These are phyloP conservation scores for Laticauda laticaudata DNA, from an alignment of 2,113 vertebrate species.

Conservation along the genomic window DNA sequence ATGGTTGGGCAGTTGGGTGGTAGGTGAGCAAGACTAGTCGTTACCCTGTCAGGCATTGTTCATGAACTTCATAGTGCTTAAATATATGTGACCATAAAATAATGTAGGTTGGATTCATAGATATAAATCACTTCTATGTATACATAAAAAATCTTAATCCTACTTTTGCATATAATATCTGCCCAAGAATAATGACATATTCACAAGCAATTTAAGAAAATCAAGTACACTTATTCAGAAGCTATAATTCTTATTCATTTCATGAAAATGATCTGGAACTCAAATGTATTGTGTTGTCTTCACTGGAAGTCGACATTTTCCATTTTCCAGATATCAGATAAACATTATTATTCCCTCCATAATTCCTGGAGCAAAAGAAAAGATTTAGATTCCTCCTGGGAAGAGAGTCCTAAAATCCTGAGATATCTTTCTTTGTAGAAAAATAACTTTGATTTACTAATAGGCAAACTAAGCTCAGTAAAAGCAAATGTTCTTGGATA, in stretches of 20 bases:
- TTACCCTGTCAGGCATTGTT: background rate
- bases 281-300: constrained; percentile 10
- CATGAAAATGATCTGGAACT: constrained; percentile 1
- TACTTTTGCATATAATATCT: background rate
- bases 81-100: background rate
- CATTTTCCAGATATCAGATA: constrained; percentile 9
- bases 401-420: background rate
- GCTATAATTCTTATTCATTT: background rate
- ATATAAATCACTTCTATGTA: background rate
- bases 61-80: constrained; percentile 16
- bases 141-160: background rate
- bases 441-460: background rate
- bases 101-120: background rate
- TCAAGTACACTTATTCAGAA: background rate
- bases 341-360: background rate
- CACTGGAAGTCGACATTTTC: constrained; percentile 9
- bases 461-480: background rate
- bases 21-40: background rate
- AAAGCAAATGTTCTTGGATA: background rate
- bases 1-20: background rate
- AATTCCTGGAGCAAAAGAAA: background rate
- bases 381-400: background rate
- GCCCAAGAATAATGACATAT: background rate
- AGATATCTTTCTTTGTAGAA: background rate
- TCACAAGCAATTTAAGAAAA: background rate